Evolutionary conservation across 2,113 vertebrate species (phyloP).

Genomic region (Saccopteryx bilineata): DNA sequence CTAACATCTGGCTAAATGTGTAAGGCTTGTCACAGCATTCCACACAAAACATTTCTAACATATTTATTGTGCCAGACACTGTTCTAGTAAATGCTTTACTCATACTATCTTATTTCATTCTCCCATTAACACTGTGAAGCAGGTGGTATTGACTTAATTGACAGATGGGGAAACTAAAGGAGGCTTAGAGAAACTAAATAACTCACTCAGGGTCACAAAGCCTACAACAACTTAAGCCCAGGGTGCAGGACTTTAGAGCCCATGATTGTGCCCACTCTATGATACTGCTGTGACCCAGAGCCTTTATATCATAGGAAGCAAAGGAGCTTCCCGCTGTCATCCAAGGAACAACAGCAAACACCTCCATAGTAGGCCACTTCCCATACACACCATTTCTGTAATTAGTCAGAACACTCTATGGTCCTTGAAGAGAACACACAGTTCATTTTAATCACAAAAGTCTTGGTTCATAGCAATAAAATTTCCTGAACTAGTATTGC

Average conservation of each 20-base stretch:
- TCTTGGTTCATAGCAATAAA: neutral
- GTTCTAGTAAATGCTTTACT: neutral
- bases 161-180: neutral
- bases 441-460: neutral
- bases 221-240: neutral
- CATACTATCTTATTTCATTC: neutral
- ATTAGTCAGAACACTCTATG: conserved; percentile 83
- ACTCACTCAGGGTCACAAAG: neutral
- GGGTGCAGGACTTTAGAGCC: neutral
- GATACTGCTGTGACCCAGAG: no score
- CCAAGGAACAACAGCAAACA: conserved; percentile 97
- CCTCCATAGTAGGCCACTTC: conserved; percentile 97
- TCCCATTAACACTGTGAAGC: neutral
- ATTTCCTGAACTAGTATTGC: neutral
- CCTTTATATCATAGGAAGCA: conserved; percentile 86
- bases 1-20: neutral
- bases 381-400: conserved; percentile 98
- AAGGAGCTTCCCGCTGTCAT: conserved; percentile 92
- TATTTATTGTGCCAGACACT: neutral
- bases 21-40: neutral
- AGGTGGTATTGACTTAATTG: neutral
- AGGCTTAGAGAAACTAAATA: neutral
- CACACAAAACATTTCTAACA: neutral
- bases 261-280: neutral
- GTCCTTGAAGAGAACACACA: conserved; percentile 87